Base-by-base conservation (phyloP, 2,888 invertebrate genomes). In the Polietes domitor region DNA sequence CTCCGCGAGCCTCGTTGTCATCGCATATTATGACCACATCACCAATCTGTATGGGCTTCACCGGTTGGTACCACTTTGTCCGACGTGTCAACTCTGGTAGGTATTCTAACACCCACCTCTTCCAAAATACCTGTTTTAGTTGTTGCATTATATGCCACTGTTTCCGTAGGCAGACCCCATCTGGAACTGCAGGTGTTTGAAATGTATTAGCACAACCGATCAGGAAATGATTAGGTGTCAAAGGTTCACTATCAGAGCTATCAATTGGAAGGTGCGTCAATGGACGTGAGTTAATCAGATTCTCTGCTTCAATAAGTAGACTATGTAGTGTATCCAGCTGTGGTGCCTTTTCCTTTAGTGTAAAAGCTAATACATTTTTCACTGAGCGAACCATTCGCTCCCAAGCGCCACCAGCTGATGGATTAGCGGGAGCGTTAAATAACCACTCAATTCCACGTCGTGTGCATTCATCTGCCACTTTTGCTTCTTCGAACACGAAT, bases 71-170 rank as follows among this genome's bases (percentile, higher is more conserved):
- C 83, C 83, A 86, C 53, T 85, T 85, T 7, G 86, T 82, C 21
- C 83, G 43, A 3, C 84, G 76, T 1, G 73, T 76, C 17, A 86
- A 19, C 6, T 85, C 85, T 15, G 83, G 85, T 1, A 85, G 75
- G 28, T 85, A 83, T 32, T 83, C 83, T 0, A 58, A 28, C 10
- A 83, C 9, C 82, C 85, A 85, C 26, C 77, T 71, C 50, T 50
- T 74, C 78, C 37, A 75, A 61, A 77, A 77, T 5, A 65, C 73
- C 28, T 82, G 82, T 26, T 79, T 79, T 15, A 82, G n/a, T 19
- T 85, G 83, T 68, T 81, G 86, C 1, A 80, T 19, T 19, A 86
- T 82, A 17, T 80, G 82, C 85, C 82, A 87, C 43, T 86, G 85
- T 37, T 85, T 86, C 10, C 78, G 53, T 1, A 80, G 24, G 43